Evolutionary conservation across 2,113 vertebrate genomes (phyloP).

Genomic region (Fulmarus glacialis): DNA sequence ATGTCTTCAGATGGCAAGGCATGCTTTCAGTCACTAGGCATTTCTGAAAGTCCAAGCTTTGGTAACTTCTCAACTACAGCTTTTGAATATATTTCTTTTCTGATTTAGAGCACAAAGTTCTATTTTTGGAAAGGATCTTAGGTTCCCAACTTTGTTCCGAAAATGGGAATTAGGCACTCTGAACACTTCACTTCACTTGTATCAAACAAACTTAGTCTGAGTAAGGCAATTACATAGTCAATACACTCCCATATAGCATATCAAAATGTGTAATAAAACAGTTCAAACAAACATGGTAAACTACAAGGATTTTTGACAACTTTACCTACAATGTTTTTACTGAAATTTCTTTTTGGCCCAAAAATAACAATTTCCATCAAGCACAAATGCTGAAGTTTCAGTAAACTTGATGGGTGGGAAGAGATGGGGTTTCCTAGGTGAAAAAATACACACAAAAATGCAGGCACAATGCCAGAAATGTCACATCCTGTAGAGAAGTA

Average conservation of each 20-base stretch:
- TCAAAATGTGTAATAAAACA: neutral
- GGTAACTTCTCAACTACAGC: neutral
- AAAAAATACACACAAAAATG: conserved; percentile 43
- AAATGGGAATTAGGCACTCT: neutral
- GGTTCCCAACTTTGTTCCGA: neutral
- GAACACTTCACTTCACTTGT: neutral
- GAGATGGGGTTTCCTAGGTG: conserved; percentile 11
- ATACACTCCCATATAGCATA: neutral
- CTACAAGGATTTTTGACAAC: neutral
- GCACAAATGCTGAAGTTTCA: conserved; percentile 19
- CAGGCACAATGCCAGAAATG: neutral
- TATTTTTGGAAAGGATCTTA: neutral
- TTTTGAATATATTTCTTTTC: neutral
- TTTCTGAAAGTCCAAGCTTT: neutral
- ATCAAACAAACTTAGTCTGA: neutral
- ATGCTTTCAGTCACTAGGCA: neutral
- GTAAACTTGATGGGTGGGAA: neutral
- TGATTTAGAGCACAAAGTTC: neutral
- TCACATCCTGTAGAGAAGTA: neutral
- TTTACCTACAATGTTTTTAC: neutral
- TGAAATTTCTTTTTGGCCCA: neutral
- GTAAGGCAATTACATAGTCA: neutral
- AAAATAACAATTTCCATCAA: neutral
- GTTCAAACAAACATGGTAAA: neutral
- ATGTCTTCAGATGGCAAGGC: neutral